These are phyloP conservation scores for Eulemur coronatus DNA, from an alignment of 2,797 vertebrate genomes.

Conservation along the genomic window DNA sequence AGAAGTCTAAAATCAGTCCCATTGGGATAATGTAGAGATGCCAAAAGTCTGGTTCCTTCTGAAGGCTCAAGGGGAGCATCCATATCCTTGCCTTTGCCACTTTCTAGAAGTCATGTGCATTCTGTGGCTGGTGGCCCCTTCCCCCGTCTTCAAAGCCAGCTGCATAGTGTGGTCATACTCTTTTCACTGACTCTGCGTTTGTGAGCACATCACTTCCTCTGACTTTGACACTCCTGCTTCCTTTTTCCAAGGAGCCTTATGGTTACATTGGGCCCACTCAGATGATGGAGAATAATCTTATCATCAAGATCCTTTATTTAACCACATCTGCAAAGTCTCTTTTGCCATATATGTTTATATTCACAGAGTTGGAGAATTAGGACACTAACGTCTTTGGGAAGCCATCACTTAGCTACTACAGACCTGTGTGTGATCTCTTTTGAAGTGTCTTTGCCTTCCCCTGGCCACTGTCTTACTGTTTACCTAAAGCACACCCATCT, in stretches of 20 bases:
- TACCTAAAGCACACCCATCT: not conserved
- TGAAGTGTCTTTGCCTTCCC: not conserved
- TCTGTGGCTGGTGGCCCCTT: not conserved
- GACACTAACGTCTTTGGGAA: not conserved
- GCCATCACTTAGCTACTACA: not conserved
- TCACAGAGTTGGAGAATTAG: not conserved
- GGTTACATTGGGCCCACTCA: fast-evolving
- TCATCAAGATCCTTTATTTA: not conserved
- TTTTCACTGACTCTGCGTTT: not conserved
- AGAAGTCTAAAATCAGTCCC: not conserved
- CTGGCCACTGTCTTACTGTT: not conserved
- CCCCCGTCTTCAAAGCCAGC: not conserved
- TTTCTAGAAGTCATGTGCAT: not conserved
- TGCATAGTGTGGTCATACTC: fast-evolving
- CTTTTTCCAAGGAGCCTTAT: not conserved
- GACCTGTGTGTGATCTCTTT: not conserved
- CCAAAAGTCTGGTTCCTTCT: not conserved
- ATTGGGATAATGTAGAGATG: not conserved
- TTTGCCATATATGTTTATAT: not conserved
- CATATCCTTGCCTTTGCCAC: not conserved
- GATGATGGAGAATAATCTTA: not conserved
- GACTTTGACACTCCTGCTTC: not conserved
- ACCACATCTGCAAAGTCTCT: not conserved
- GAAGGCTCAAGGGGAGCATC: not conserved
- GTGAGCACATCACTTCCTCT: not conserved